phyloP scores from a whole-genome alignment of 2,797 vertebrate genomes.

The Muraenolepis orangiensis region DNA sequence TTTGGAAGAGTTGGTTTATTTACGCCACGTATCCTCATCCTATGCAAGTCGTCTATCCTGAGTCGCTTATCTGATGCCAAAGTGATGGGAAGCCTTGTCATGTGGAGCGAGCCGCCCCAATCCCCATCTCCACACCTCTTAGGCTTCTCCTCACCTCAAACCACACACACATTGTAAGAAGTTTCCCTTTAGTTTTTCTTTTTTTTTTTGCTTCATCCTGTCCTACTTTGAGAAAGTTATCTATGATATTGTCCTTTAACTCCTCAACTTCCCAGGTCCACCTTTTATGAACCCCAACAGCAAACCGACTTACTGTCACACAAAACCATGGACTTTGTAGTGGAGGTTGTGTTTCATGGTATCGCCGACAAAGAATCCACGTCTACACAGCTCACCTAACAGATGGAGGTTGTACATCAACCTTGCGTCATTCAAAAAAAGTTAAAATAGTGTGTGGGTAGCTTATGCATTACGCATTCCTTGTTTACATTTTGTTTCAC shows the following conservation, averaged over 20 bases:
- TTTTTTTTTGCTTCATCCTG: slow-evolving; percentile 1
- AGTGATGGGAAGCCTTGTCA: slow-evolving; percentile 59
- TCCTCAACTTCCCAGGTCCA: not conserved
- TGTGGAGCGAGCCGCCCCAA: slow-evolving; percentile 48
- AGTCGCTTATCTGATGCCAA: slow-evolving; percentile 69
- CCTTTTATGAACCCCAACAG: not conserved
- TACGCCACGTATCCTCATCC: slow-evolving; percentile 36
- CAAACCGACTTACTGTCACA: not conserved
- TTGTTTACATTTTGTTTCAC: too few species aligned
- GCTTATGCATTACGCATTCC: too few species aligned
- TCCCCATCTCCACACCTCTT: slow-evolving; percentile 48
- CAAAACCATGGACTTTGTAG: too few species aligned
- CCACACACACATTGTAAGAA: slow-evolving; percentile 32
- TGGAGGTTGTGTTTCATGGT: too few species aligned
- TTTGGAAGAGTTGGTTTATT: too few species aligned
- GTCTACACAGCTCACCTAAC: too few species aligned
- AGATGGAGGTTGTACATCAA: too few species aligned
- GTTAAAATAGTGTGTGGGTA: too few species aligned
- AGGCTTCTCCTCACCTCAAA: slow-evolving; percentile 50
- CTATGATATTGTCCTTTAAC: not conserved
- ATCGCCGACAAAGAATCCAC: too few species aligned
- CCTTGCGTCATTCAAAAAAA: too few species aligned
- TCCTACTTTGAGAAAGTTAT: not conserved
- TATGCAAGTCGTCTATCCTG: too few species aligned
- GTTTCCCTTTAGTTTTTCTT: too few species aligned